A percentile compares a stretch with the other conserved stretches of the same genome.
These are phyloP conservation scores for Gymnodraco acuticeps DNA, from an alignment of 2,797 vertebrate genomes.

Conservation along the genomic window DNA sequence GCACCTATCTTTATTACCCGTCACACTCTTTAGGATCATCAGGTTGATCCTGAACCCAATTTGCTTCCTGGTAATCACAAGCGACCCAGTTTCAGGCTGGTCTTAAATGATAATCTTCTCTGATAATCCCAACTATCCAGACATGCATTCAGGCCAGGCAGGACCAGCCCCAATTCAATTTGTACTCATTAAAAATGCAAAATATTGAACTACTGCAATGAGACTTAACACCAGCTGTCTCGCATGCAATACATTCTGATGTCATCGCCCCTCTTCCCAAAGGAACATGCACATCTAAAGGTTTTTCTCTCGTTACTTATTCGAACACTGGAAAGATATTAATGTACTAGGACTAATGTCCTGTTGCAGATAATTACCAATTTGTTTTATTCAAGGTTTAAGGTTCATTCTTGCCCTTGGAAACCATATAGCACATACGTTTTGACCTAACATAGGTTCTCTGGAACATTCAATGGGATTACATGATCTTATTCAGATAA, in stretches of 20 bases:
- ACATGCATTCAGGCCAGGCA: background rate
- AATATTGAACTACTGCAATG: background rate
- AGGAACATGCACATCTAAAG: background rate
- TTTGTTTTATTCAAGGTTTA: too few species aligned
- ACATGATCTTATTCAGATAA: too few species aligned
- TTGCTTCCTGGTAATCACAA: slow-evolving; percentile 34
- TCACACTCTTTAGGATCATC: slow-evolving; percentile 28
- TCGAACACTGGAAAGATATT: background rate
- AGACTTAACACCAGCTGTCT: background rate
- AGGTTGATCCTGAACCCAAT: slow-evolving; percentile 31
- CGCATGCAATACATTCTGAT: background rate
- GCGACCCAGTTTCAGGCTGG: slow-evolving; percentile 9
- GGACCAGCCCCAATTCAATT: background rate
- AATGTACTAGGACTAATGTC: too few species aligned
- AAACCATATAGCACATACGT: too few species aligned
- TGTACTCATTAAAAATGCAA: background rate
- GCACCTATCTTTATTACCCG: background rate
- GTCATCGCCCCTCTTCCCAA: background rate
- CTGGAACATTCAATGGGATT: too few species aligned
- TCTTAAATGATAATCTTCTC: slow-evolving; percentile 52
- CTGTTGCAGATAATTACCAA: too few species aligned
- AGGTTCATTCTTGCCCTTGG: too few species aligned
- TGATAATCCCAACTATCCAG: slow-evolving; percentile 33
- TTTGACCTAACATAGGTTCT: too few species aligned
- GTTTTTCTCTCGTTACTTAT: too few species aligned